Percentiles rank a stretch among this genome's conserved stretches.
phyloP scores from a whole-genome alignment of 2,113 vertebrate species.

The Rhizomys pruinosus region DNA sequence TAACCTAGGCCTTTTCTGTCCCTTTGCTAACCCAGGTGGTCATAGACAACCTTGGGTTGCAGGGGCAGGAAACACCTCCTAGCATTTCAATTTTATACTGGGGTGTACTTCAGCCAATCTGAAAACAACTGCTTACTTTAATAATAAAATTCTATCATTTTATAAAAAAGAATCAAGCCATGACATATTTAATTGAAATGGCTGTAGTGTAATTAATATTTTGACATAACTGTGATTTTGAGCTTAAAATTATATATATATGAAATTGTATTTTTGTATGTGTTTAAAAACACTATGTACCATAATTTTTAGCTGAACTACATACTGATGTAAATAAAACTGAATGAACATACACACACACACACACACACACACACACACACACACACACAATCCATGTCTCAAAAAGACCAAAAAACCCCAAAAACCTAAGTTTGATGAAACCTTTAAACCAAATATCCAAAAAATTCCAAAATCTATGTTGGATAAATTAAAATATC shows the following conservation, averaged over 20 bases:
- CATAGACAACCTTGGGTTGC: conserved; percentile 57
- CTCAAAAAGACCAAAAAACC: no score
- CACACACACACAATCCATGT: no score
- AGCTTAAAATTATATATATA: conserved; percentile 97
- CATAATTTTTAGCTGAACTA: conserved; percentile 91
- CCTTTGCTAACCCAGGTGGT: conserved; percentile 83
- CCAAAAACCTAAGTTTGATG: not conserved
- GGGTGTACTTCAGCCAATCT: conserved; percentile 86
- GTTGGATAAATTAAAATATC: no score
- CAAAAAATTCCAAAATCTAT: not conserved
- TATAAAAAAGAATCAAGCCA: conserved; percentile 84
- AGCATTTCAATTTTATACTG: conserved; percentile 86
- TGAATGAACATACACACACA: conserved; percentile 95
- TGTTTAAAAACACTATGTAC: conserved; percentile 93
- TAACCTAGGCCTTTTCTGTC: conserved; percentile 80
- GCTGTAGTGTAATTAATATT: conserved; percentile 98
- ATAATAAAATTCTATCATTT: conserved; percentile 88
- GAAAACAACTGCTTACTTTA: conserved; percentile 88
- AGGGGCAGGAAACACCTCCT: conserved; percentile 77
- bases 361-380: no score
- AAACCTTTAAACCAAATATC: not conserved
- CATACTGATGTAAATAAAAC: conserved; percentile 96
- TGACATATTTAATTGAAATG: conserved; percentile 91
- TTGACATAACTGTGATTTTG: conserved; percentile 99
- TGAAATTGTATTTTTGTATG: conserved; percentile 97